phyloP scores from a whole-genome alignment of 2,797 vertebrate genomes.

The Ibycter americanus region DNA sequence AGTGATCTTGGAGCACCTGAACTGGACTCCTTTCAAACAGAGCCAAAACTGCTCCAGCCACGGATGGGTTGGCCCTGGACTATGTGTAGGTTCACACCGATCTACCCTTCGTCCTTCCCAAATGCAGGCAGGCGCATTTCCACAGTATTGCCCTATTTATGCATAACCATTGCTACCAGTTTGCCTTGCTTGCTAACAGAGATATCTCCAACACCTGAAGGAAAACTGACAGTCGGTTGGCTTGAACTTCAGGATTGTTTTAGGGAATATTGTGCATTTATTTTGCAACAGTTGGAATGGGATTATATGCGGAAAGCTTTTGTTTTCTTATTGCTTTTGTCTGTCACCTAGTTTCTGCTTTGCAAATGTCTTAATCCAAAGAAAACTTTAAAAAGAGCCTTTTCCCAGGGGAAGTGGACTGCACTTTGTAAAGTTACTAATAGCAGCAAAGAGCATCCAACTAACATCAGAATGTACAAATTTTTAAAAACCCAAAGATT shows the following conservation, averaged over 20 bases:
- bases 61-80: background rate
- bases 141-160: background rate
- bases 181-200: background rate
- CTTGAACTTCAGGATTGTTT: background rate
- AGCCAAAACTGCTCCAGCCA: background rate
- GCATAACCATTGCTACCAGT: background rate
- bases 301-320: background rate
- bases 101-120: background rate
- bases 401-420: background rate
- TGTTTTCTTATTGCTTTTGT: background rate
- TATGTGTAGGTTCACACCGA: background rate
- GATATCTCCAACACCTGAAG: background rate
- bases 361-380: background rate
- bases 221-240: background rate
- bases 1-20: background rate
- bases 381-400: background rate
- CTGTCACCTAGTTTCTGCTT: background rate
- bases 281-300: background rate
- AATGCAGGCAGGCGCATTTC: background rate
- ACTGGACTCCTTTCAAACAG: background rate
- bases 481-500: background rate
- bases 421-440: background rate
- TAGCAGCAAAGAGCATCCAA: background rate
- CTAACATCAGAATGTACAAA: background rate
- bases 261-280: background rate